Evolutionary conservation across 2,888 invertebrate genomes (phyloP).

Genomic region (Noctua janthina): DNA sequence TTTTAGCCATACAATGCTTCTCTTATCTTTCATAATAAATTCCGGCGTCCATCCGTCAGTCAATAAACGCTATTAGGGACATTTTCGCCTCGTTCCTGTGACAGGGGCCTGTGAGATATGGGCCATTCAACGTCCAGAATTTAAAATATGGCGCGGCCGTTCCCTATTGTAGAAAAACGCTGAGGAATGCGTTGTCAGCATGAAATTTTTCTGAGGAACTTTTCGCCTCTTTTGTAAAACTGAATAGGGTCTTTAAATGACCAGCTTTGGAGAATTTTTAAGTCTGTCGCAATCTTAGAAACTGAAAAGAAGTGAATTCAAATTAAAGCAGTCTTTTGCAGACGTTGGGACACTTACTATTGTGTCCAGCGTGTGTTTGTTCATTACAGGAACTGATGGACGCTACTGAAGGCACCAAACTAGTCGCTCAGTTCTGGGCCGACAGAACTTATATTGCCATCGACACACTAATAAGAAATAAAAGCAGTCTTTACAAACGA

Average conservation of each 20-base stretch:
- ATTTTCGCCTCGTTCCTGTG: constrained; percentile 44
- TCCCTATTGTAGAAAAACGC: constrained; percentile 36
- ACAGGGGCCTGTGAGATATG: constrained; percentile 53
- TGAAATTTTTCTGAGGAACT: constrained; percentile 4
- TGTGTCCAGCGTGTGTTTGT: no score
- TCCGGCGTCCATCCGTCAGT: constrained; percentile 42
- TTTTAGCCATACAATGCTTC: constrained; percentile 1
- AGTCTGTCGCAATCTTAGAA: neutral
- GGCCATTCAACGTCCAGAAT: constrained; percentile 54
- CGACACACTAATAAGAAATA: no score
- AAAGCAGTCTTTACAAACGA: neutral
- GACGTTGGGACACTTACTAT: neutral
- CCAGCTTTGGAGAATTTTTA: neutral
- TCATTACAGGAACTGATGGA: no score
- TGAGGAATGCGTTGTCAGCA: constrained; percentile 17
- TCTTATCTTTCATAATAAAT: constrained; percentile 44
- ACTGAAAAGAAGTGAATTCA: neutral
- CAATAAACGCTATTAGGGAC: constrained; percentile 38
- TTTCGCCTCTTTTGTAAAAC: neutral
- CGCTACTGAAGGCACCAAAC: no score
- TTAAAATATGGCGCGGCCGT: constrained; percentile 43
- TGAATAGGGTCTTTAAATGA: neutral
- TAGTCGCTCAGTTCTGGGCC: no score
- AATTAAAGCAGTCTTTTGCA: neutral
- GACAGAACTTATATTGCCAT: no score